phyloP scores from a whole-genome alignment of 2,888 invertebrate genomes.

The Girardia tigrina region DNA sequence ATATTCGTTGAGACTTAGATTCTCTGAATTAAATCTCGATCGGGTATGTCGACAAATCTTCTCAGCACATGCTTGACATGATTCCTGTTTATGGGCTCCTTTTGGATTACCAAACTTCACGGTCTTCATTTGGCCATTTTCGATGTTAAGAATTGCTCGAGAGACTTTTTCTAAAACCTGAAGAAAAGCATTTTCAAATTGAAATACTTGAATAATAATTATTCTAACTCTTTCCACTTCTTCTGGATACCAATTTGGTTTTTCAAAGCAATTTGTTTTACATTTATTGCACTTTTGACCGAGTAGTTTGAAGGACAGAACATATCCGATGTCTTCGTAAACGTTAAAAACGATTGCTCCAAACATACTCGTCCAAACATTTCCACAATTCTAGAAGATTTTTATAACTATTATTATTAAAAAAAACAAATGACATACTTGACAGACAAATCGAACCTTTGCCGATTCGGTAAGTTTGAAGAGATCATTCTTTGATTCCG shows the following conservation, averaged over 20 bases:
- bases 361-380: slow-evolving; percentile 6
- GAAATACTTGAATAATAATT: no score
- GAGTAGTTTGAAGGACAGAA: neutral
- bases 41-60: neutral
- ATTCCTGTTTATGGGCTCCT: neutral
- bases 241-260: neutral
- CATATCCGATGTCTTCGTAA: neutral
- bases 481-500: neutral
- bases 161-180: neutral
- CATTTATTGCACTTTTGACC: slow-evolving; percentile 3
- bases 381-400: neutral
- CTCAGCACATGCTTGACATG: neutral
- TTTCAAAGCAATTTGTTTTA: neutral
- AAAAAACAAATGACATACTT: neutral
- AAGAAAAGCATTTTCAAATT: no score
- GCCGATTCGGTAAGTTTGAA: neutral
- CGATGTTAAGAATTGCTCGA: neutral
- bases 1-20: neutral
- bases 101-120: neutral
- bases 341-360: neutral
- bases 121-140: neutral
- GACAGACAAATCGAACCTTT: neutral
- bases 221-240: neutral
- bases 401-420: no score
- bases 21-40: neutral